phyloP scores from a whole-genome alignment of 2,113 vertebrate species.

The Procavia capensis region DNA sequence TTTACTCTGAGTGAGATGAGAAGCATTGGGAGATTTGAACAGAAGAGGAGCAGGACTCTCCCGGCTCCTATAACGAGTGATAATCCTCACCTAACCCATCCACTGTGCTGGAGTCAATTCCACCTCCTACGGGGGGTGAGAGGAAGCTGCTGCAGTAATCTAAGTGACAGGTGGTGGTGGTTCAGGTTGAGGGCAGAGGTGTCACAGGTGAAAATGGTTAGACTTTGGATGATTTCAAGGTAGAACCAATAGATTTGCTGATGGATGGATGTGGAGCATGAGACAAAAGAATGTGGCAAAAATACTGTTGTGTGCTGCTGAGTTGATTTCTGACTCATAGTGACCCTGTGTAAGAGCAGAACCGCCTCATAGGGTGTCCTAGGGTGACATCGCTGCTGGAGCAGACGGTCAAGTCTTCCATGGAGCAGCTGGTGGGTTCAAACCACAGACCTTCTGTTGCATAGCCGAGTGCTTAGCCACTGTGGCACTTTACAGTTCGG shows the following conservation, averaged over 20 bases:
- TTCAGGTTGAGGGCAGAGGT: background rate
- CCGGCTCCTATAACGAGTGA: background rate
- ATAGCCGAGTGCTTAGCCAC: no score
- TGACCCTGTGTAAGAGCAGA: no score
- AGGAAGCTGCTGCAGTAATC: background rate
- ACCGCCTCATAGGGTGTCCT: no score
- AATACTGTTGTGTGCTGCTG: background rate
- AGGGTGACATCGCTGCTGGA: no score
- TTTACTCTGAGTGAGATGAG: background rate
- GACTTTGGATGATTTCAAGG: background rate
- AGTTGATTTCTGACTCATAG: no score
- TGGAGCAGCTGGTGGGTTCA: no score
- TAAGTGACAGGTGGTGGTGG: background rate
- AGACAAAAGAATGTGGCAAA: constrained; percentile 1
- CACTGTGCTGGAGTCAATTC: no score
- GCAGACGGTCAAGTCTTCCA: no score
- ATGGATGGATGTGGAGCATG: background rate
- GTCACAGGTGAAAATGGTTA: background rate
- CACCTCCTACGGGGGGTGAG: background rate
- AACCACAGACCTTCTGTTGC: no score
- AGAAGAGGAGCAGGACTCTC: background rate
- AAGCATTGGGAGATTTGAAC: background rate
- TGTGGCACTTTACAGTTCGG: background rate
- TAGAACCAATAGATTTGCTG: background rate
- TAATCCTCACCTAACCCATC: no score